Conservation (phyloP, 2,797 vertebrate species). For the Anabas testudineus region DNA sequence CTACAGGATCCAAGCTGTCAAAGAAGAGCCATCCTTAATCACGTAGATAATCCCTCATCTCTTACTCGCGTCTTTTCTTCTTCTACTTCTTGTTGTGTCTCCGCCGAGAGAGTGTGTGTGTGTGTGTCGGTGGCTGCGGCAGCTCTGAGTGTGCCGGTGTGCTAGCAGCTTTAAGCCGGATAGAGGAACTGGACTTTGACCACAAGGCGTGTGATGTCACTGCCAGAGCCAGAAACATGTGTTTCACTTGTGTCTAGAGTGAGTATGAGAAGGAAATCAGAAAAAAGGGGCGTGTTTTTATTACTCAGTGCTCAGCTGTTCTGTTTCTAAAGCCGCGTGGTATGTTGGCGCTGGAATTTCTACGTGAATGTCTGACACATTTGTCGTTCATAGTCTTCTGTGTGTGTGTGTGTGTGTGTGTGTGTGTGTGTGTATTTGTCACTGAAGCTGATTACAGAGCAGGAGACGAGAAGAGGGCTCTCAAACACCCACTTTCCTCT, state of each 20-base stretch:
- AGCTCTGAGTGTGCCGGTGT: conserved; percentile 57
- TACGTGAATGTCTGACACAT: conserved; percentile 46
- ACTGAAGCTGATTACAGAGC: conserved; percentile 47
- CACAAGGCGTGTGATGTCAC: conserved; percentile 86
- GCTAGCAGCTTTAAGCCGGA: conserved; percentile 76
- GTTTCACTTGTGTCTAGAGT: conserved; percentile 56
- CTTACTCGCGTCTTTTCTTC: conserved; percentile 43
- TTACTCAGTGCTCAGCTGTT: conserved; percentile 65
- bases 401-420: conserved; percentile 28
- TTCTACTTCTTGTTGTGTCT: conserved; percentile 19
- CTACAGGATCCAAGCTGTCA: conserved; percentile 62
- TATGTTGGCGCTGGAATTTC: conserved; percentile 26
- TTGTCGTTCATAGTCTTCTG: conserved; percentile 32
- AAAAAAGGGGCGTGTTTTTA: conserved; percentile 55
- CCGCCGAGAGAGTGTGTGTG: not conserved
- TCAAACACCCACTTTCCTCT: conserved; percentile 5
- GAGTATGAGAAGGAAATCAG: conserved; percentile 33
- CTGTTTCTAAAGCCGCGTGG: conserved; percentile 10
- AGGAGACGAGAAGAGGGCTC: not conserved
- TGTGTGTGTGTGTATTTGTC: too few species aligned
- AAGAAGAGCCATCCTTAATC: conserved; percentile 66
- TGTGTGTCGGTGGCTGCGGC: conserved; percentile 28
- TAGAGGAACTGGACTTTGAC: conserved; percentile 89
- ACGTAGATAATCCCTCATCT: conserved; percentile 71
- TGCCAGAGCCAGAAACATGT: conserved; percentile 73